Base-by-base conservation (phyloP, 1,140 invertebrate genomes). In the Chironomus striatipennis region DNA sequence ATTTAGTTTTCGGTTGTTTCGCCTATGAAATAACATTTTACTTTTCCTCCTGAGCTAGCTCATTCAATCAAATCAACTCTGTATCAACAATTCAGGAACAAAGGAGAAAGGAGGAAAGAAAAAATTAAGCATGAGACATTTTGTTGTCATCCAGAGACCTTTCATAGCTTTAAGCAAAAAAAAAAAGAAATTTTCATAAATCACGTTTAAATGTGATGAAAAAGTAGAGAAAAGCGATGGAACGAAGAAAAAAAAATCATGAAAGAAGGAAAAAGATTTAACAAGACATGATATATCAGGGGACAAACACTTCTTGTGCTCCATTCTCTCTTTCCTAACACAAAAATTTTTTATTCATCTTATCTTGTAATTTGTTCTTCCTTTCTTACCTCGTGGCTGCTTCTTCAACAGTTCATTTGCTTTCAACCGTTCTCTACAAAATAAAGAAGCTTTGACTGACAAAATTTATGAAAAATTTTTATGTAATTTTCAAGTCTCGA, bases 171-270 rank as follows among this genome's bases (percentile, higher is more conserved):
- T n/a, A n/a, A 15, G 47, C 47, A n/a, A 12, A 57, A n/a, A 15
- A 57, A 57, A n/a, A 12, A 57, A n/a, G n/a, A 57, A 57, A n/a
- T n/a, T 57, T 57, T 57, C 47, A 57, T 57, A 57, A 57, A 57
- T 57, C 47, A 57, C 47, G 47, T 57, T 57, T 10, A 57, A 57
- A 57, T 57, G 47, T 57, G 47, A 57, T 57, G 47, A 57, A 15
- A 34, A 34, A 34, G 24, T 34, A 4, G 47, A 57, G 47, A 57
- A 12, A 15, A 57, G 47, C 47, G 12, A 12, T 57, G 24, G 24
- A 34, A 34, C 1, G 5, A 34, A 5, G 24, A 34, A 34, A 5
- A 5, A 34, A 34, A 34, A 34, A 2, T 34, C 24, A 34, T 34
- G 24, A 1, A 34, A 34, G 5, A 34, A 34, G 15, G 12, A 5